A percentile compares a stretch with the other conserved stretches of the same genome.
Conservation (phyloP, 2,797 vertebrate genomes). For the Aotus griseimembra region DNA sequence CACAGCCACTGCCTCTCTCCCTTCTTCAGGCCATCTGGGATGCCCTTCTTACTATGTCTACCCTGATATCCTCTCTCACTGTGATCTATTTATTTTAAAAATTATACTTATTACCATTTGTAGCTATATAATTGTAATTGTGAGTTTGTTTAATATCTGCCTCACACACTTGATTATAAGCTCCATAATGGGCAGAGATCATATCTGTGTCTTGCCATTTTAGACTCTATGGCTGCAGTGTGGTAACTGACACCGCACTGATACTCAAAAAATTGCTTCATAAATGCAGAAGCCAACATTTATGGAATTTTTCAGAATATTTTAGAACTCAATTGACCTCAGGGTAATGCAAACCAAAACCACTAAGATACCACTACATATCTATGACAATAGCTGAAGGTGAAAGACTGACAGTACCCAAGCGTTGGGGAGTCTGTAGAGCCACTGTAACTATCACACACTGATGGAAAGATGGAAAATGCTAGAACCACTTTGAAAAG, state of each 20-base stretch:
- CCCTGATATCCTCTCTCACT: background rate
- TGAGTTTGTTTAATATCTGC: background rate
- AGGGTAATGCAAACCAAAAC: background rate
- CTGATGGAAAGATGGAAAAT: background rate
- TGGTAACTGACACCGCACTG: background rate
- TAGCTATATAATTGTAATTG: background rate
- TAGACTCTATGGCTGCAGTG: background rate
- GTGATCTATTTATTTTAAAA: background rate
- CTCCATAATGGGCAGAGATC: background rate
- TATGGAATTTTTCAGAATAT: background rate
- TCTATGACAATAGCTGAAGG: background rate
- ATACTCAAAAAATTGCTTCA: background rate
- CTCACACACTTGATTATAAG: background rate
- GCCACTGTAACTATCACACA: background rate
- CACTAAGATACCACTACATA: background rate
- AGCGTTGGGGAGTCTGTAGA: background rate
- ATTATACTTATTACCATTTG: background rate
- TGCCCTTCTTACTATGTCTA: background rate
- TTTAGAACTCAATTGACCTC: conserved; percentile 24
- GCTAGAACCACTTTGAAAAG: background rate
- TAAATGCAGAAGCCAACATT: background rate
- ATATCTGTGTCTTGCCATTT: background rate
- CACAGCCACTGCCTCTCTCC: rapidly evolving
- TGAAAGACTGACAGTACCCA: background rate
- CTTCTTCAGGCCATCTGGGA: background rate